Evolutionary conservation across 2,113 vertebrate species (phyloP).

Genomic region (Hemichromis elongatus): DNA sequence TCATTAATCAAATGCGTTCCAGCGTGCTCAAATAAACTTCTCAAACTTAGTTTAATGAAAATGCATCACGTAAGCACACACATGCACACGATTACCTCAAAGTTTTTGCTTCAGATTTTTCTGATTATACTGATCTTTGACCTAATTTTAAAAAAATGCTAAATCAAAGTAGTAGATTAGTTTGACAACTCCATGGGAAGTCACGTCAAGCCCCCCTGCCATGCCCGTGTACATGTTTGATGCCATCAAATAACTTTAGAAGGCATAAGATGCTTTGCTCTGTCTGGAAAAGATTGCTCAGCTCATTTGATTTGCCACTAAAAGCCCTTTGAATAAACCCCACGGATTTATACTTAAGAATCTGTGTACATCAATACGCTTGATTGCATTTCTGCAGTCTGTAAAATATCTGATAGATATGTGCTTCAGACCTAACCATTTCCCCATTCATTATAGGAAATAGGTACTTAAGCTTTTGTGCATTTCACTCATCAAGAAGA

Average conservation of each 20-base stretch:
- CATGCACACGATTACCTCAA: not conserved
- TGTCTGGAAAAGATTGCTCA: not conserved
- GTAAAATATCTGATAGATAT: conserved; percentile 7
- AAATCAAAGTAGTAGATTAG: not conserved
- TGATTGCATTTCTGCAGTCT: conserved; percentile 32
- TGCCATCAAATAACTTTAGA: not conserved
- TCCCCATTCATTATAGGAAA: not conserved
- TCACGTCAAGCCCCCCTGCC: not conserved
- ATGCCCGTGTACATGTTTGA: not conserved
- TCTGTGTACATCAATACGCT: conserved; percentile 26
- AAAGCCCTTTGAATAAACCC: conserved; percentile 4
- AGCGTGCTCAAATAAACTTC: not conserved
- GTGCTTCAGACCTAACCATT: not conserved
- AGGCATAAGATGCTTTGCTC: not conserved
- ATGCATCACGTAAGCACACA: not conserved
- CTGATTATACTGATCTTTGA: not conserved
- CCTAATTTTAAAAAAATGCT: not conserved
- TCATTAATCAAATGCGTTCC: not conserved
- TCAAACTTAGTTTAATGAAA: not conserved
- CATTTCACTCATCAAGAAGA: conserved; percentile 1
- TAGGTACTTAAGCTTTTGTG: conserved; percentile 6
- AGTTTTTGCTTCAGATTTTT: not conserved
- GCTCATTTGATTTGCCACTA: conserved; percentile 8
- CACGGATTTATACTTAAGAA: not conserved
- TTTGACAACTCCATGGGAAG: not conserved